Base-by-base conservation (phyloP, 2,888 invertebrate genomes). In the Scaptomyza parva region DNA sequence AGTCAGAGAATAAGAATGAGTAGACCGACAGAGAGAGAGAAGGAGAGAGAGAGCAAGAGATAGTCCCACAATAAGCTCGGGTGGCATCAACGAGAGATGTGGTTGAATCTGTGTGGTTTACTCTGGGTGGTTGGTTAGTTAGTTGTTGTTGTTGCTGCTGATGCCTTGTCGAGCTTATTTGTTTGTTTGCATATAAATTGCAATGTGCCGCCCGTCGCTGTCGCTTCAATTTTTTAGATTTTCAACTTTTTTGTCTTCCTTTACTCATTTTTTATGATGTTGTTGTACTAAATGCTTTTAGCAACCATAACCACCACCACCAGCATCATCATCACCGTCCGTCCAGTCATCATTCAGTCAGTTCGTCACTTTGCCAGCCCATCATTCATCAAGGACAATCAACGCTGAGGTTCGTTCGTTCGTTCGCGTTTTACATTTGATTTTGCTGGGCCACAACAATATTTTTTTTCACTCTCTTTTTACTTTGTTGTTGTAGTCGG, bases 171-270 rank as follows among this genome's bases (percentile, higher is more conserved):
- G 75, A 51, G 72, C 86, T 83, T 76, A 79, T 82, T 81, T 87
- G 85, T 84, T 82, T 82, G 87, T 82, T 82, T 82, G 82, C 87
- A 87, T 82, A 75, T 80, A 87, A 86, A 82, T 84, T 82, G 87
- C 87, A 85, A 84, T 80, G 77, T 67, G 77, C 73, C 73, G 62
- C 72, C 54, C 60, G 48, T 45, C 45, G 37, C 59, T 51, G 50
- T 67, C 52, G 69, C 45, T 67, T 68, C 54, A 61, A 67, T 76
- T 70, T 76, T 76, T 78, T 75, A 68, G 71, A 75, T 69, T 78
- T 71, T 60, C 47, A 78, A 78, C 65, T 67, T 67, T 69, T 78
- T 64, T 59, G 60, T 52, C 53, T 69, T 62, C 33, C 60, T 37
- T 37, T 37, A n/a, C 30, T 30, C 12, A 30, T 11, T 35, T 35